Evolutionary conservation across 2,888 invertebrate genomes (phyloP).

Genomic region (Agrotis clavis): DNA sequence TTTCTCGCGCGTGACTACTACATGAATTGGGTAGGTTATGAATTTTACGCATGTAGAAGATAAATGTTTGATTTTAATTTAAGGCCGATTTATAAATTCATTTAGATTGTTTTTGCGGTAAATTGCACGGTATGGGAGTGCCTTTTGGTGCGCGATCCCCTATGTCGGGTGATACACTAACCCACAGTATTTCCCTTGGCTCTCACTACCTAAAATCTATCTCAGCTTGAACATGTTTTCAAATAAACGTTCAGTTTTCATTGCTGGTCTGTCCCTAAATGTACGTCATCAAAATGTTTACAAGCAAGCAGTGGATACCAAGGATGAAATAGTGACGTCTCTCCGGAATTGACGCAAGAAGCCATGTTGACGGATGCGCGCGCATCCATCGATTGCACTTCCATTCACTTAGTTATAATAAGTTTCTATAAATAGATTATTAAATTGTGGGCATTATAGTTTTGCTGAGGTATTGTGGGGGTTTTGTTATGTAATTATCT

Average conservation of each 20-base stretch:
- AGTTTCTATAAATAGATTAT: slow-evolving; percentile 80
- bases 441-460: slow-evolving; percentile 81
- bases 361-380: slow-evolving; percentile 83
- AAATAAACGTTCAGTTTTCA: slow-evolving; percentile 12
- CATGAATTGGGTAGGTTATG: slow-evolving; percentile 34
- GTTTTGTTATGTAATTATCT: slow-evolving; percentile 61
- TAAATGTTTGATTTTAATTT: slow-evolving; percentile 10
- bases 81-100: slow-evolving; percentile 32
- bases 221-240: not conserved
- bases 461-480: slow-evolving; percentile 62
- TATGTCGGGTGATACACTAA: slow-evolving; percentile 61
- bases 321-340: slow-evolving; percentile 16
- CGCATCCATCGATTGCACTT: slow-evolving; percentile 84
- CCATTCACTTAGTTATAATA: slow-evolving; percentile 79
- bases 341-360: slow-evolving; percentile 69
- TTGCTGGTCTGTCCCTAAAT: slow-evolving; percentile 26
- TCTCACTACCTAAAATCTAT: slow-evolving; percentile 28
- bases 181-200: slow-evolving; percentile 47
- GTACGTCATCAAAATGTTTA: no score
- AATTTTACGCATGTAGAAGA: not conserved
- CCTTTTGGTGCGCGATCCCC: slow-evolving; percentile 42
- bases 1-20: slow-evolving; percentile 32
- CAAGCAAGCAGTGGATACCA: slow-evolving; percentile 63
- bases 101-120: slow-evolving; percentile 31
- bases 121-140: slow-evolving; percentile 15